Conservation (phyloP, 92 coral and sea anemone genomes). For the Metridium senile region DNA sequence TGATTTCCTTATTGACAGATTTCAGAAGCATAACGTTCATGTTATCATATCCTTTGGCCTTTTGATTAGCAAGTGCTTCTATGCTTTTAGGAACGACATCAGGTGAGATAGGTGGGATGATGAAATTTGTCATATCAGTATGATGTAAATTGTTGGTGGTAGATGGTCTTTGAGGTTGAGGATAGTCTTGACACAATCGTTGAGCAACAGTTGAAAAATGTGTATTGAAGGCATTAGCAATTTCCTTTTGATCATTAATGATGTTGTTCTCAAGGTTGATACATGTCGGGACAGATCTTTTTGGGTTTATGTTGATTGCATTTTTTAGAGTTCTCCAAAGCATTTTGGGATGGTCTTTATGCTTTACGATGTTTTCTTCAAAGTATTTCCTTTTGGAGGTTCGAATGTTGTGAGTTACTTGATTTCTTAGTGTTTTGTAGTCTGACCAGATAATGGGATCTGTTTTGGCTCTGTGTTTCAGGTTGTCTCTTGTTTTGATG, state of each 20-base stretch:
- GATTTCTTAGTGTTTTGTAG: conserved; percentile 24
- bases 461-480: conserved; percentile 15
- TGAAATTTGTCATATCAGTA: background rate
- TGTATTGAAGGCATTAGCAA: conserved; percentile 19
- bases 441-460: conserved; percentile 14
- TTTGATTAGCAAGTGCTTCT: background rate
- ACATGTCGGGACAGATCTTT: background rate
- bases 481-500: conserved; percentile 21
- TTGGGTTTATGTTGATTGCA: conserved; percentile 7
- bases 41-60: conserved; percentile 41
- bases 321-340: conserved; percentile 24
- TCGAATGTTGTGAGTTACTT: conserved; percentile 24
- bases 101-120: conserved; percentile 13
- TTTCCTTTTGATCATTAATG: background rate
- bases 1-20: background rate
- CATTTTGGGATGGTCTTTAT: conserved; percentile 21
- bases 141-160: background rate
- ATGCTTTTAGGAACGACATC: conserved; percentile 2
- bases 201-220: conserved; percentile 14
- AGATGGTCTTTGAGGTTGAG: conserved; percentile 2
- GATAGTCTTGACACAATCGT: background rate
- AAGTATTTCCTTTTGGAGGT: conserved; percentile 27
- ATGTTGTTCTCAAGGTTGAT: background rate
- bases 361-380: conserved; percentile 14
- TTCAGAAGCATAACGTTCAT: conserved; percentile 17